phyloP scores from a whole-genome alignment of 2,113 vertebrate species.

The Gavialis gangeticus region DNA sequence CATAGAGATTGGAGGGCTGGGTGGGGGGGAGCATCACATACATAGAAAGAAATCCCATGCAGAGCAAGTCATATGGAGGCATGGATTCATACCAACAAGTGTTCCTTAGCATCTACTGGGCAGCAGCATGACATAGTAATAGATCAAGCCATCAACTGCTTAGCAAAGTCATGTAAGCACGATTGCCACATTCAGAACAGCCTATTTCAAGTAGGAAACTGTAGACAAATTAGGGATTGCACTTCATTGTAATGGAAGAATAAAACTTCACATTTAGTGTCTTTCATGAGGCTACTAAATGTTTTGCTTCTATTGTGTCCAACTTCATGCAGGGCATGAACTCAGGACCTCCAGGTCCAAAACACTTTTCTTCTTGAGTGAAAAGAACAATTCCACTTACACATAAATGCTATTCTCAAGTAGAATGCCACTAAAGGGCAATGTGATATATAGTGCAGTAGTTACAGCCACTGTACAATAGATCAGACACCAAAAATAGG shows the following conservation, averaged over 20 bases:
- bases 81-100: neutral
- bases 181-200: neutral
- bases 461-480: neutral
- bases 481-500: neutral
- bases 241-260: neutral
- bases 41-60: neutral
- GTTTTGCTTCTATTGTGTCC: neutral
- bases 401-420: neutral
- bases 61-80: neutral
- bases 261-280: neutral
- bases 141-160: neutral
- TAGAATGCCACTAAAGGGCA: neutral
- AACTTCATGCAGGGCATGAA: neutral
- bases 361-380: neutral
- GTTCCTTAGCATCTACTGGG: neutral
- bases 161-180: neutral
- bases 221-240: neutral
- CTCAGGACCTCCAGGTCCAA: fast-evolving
- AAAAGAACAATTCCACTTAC: neutral
- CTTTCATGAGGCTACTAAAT: neutral
- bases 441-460: neutral
- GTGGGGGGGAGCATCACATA: neutral
- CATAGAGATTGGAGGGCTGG: neutral
- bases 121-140: neutral
- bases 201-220: neutral